Percentiles rank a stretch among this genome's conserved stretches.
phyloP scores from a whole-genome alignment of 37 sponge, comb jelly and placozoan species.

The Chondrosia reniformis region DNA sequence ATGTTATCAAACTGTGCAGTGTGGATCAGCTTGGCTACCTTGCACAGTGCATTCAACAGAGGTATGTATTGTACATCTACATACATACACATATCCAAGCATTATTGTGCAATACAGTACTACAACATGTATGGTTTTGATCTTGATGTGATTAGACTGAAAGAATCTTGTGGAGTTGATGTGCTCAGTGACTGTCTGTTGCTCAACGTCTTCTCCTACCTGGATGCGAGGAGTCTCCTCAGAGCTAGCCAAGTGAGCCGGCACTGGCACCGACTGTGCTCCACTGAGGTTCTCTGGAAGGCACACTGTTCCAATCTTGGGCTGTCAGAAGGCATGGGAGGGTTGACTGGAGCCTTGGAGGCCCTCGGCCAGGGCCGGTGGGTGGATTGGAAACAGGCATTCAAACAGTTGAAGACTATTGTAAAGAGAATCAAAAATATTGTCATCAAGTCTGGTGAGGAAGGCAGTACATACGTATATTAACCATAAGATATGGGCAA shows the following conservation, averaged over 20 bases:
- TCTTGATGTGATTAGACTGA: constrained; percentile 20
- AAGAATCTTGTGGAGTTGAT: constrained; percentile 27
- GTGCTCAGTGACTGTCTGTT: constrained; percentile 42
- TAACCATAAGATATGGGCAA: too few relatives aligned
- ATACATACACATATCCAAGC: neutral
- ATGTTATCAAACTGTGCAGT: constrained; percentile 65
- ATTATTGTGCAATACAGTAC: neutral
- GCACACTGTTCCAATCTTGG: constrained; percentile 35
- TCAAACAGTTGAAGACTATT: constrained; percentile 32
- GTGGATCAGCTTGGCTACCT: constrained; percentile 62
- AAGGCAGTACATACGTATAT: too few relatives aligned
- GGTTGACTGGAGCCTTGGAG: constrained; percentile 39
- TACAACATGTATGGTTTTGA: neutral
- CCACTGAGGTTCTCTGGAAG: constrained; percentile 39
- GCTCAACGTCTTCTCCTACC: constrained; percentile 50
- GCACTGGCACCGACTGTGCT: constrained; percentile 36
- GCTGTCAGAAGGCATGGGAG: constrained; percentile 39
- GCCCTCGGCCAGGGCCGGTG: neutral
- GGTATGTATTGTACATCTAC: constrained; percentile 23
- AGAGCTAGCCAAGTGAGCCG: constrained; percentile 54
- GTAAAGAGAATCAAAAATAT: constrained; percentile 41
- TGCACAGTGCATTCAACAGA: constrained; percentile 72
- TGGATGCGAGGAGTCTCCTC: constrained; percentile 39
- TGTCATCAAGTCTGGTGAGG: constrained; percentile 37
- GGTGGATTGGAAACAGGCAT: constrained; percentile 73